phyloP scores from a whole-genome alignment of 2,888 invertebrate species.

The Drosophila meridionalis region DNA sequence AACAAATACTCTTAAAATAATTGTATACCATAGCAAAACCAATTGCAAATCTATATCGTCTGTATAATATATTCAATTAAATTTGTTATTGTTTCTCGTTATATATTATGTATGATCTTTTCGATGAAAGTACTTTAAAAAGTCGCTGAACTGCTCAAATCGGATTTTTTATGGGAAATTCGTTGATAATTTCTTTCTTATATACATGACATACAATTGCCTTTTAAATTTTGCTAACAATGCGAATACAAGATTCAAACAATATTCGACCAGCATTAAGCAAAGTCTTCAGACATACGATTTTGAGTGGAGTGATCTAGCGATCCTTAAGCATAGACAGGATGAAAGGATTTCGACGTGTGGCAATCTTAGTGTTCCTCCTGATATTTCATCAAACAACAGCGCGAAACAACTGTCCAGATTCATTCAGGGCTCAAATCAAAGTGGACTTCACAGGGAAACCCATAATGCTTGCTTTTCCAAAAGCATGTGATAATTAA shows the following conservation, averaged over 20 bases:
- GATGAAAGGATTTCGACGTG: neutral
- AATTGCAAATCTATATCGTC: neutral
- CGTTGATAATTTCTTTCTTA: conserved; percentile 7
- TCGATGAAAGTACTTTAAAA: neutral
- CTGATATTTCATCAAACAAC: neutral
- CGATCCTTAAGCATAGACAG: neutral
- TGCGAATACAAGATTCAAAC: neutral
- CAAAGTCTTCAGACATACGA: conserved; percentile 12
- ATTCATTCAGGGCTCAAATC: neutral
- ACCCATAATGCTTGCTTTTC: neutral
- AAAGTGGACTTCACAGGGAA: neutral
- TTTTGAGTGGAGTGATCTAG: neutral
- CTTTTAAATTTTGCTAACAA: neutral
- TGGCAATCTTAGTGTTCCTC: neutral
- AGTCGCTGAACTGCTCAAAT: conserved; percentile 9
- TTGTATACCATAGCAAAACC: neutral
- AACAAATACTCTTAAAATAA: neutral
- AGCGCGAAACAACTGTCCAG: neutral
- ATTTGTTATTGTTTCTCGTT: neutral
- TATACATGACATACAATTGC: neutral
- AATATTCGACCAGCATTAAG: conserved; percentile 3
- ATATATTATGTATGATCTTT: neutral
- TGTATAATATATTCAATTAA: neutral
- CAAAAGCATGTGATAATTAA: neutral
- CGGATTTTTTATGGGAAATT: neutral